These are phyloP conservation scores for Pomatorhinus ruficollis DNA, from an alignment of 2,113 vertebrate species.

Conservation along the genomic window DNA sequence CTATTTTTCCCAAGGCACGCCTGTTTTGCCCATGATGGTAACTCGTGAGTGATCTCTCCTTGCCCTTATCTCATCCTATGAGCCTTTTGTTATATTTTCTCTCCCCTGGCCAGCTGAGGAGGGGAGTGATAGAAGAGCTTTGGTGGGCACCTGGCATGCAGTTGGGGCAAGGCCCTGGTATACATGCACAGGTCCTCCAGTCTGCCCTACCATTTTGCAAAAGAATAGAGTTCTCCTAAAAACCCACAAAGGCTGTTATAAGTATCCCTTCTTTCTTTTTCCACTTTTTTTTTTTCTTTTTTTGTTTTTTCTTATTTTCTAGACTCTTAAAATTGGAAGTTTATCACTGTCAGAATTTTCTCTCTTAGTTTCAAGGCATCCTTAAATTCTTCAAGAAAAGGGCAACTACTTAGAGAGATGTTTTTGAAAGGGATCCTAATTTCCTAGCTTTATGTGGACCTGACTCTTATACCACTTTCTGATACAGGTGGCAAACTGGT, in stretches of 20 bases:
- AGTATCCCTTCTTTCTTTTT: not conserved
- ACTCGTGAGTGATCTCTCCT: not conserved
- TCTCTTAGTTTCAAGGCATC: not conserved
- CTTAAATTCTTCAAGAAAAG: not conserved
- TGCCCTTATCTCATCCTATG: not conserved
- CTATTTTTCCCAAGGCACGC: not conserved
- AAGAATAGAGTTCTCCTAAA: not conserved
- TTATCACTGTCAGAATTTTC: not conserved
- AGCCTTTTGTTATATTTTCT: not conserved
- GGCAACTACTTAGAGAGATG: not conserved
- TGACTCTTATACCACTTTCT: not conserved
- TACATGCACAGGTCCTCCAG: accelerated
- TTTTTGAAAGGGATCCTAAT: not conserved
- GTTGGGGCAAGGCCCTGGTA: not conserved
- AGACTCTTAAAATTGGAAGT: not conserved
- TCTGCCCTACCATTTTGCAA: not conserved
- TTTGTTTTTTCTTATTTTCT: not conserved
- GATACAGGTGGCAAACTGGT: not conserved
- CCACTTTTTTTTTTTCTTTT: not conserved
- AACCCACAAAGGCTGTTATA: not conserved
- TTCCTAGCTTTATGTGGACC: not conserved
- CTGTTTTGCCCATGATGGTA: not conserved
- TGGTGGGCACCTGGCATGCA: not conserved
- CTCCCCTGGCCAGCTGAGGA: not conserved
- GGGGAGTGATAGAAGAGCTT: not conserved